Conservation (phyloP, 2,797 vertebrate genomes). For the Numenius phaeopus region DNA sequence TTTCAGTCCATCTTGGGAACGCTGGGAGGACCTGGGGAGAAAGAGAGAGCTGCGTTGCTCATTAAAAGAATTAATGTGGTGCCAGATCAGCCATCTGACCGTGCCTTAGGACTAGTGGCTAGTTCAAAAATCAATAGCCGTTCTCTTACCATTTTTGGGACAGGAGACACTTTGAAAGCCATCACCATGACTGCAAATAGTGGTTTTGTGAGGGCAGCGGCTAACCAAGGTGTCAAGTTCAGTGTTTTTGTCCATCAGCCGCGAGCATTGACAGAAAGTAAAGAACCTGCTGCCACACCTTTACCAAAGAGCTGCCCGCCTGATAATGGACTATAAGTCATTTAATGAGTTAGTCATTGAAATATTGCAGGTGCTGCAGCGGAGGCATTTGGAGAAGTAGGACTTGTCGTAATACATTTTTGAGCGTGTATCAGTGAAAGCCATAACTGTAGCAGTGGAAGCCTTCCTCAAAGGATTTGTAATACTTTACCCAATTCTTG, state of each 20-base stretch:
- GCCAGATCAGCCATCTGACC: slow-evolving; percentile 89
- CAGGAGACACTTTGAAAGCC: slow-evolving; percentile 90
- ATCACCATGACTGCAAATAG: slow-evolving; percentile 97
- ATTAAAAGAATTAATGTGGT: slow-evolving; percentile 86
- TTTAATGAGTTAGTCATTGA: not conserved
- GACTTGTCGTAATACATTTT: not conserved
- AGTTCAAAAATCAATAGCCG: slow-evolving; percentile 93
- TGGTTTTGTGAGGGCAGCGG: slow-evolving; percentile 93
- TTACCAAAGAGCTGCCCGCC: slow-evolving; percentile 71
- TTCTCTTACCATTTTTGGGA: slow-evolving; percentile 93
- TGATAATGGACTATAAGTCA: not conserved
- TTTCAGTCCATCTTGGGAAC: slow-evolving; percentile 93
- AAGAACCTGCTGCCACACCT: slow-evolving; percentile 89
- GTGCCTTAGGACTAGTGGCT: slow-evolving; percentile 85
- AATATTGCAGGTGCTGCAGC: not conserved
- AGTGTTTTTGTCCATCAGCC: slow-evolving; percentile 96
- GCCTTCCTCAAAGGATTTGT: not conserved
- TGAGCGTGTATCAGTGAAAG: not conserved
- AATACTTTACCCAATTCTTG: not conserved
- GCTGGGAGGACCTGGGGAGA: slow-evolving; percentile 90
- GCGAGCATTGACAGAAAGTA: slow-evolving; percentile 93
- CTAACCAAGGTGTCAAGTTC: slow-evolving; percentile 93
- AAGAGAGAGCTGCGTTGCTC: slow-evolving; percentile 84
- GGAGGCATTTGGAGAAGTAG: not conserved
- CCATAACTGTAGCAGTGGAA: not conserved